A percentile compares a stretch with the other conserved stretches of the same genome.
Conservation (phyloP, 2,888 invertebrate species). For the Tetragonisca angustula region DNA sequence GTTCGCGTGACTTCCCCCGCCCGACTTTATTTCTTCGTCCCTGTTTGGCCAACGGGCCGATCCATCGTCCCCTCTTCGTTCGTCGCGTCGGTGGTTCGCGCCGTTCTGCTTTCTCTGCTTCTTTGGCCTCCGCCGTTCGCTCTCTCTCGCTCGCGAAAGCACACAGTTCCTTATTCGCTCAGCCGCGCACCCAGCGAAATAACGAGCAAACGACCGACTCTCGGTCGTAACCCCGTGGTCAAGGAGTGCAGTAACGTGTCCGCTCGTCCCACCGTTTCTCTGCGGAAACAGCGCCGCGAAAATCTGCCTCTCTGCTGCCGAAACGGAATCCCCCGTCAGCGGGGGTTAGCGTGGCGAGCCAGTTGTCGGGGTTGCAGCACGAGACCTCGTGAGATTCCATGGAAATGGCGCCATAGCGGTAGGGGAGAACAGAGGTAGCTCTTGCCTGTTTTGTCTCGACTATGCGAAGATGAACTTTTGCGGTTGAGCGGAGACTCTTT, state of each 20-base stretch:
- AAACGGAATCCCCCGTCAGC: slow-evolving; percentile 1
- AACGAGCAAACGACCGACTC: slow-evolving; percentile 67
- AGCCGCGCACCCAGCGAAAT: slow-evolving; percentile 64
- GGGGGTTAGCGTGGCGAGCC: neutral
- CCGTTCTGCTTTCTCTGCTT: slow-evolving; percentile 6
- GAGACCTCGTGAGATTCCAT: slow-evolving; percentile 7
- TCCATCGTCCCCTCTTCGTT: slow-evolving; percentile 15
- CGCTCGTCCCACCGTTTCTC: slow-evolving; percentile 52
- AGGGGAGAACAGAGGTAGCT: neutral
- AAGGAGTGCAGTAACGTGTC: slow-evolving; percentile 69
- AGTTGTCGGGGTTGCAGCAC: slow-evolving; percentile 3
- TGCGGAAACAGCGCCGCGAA: slow-evolving; percentile 62
- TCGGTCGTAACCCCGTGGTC: slow-evolving; percentile 67
- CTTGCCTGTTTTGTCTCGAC: neutral
- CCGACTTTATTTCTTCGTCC: slow-evolving; percentile 34
- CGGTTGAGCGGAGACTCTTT: too few species aligned
- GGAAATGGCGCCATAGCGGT: neutral
- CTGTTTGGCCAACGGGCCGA: neutral
- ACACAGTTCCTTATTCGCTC: slow-evolving; percentile 58
- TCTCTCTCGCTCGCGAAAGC: slow-evolving; percentile 29
- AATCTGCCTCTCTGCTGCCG: slow-evolving; percentile 42
- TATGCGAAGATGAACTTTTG: neutral
- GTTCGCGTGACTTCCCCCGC: slow-evolving; percentile 64
- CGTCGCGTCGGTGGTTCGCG: slow-evolving; percentile 8
- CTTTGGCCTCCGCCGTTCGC: neutral